A percentile compares a stretch with the other conserved stretches of the same genome.
Conservation (phyloP, 1,140 invertebrate genomes). For the Procambarus clarkii region DNA sequence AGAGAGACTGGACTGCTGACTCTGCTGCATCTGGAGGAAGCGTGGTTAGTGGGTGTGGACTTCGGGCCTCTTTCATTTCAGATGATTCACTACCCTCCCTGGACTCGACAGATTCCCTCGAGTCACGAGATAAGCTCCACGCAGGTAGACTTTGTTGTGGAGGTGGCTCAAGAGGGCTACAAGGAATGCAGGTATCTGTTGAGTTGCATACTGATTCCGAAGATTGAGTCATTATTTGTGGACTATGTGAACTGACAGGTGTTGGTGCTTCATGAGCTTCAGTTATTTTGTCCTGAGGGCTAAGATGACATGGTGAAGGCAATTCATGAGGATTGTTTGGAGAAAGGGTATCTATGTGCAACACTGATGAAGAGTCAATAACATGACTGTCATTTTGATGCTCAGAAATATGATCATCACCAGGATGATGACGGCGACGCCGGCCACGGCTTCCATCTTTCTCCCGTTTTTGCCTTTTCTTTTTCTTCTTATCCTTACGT, state of each 20-base stretch:
- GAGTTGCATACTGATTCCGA: constrained; percentile 7
- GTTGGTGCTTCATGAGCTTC: constrained; percentile 4
- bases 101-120: constrained; percentile 44
- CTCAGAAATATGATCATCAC: constrained; percentile 70
- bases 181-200: constrained; percentile 18
- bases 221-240: constrained; percentile 10
- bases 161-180: constrained; percentile 39
- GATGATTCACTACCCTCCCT: constrained; percentile 42
- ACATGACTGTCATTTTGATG: constrained; percentile 32
- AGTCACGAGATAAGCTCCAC: constrained; percentile 24
- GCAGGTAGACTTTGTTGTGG: constrained; percentile 49
- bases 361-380: constrained; percentile 41
- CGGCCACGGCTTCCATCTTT: constrained; percentile 60
- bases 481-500: constrained; percentile 70
- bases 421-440: constrained; percentile 48
- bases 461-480: constrained; percentile 68
- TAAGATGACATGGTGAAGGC: constrained; percentile 42
- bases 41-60: constrained; percentile 45
- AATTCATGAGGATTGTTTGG: constrained; percentile 32
- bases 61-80: constrained; percentile 43
- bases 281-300: constrained; percentile 45
- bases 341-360: constrained; percentile 40
- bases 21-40: constrained; percentile 61
- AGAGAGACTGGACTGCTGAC: constrained; percentile 61
- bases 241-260: constrained; percentile 36